These are phyloP conservation scores for Cydia fagiglandana DNA, from an alignment of 1,140 invertebrate genomes.

Conservation along the genomic window DNA sequence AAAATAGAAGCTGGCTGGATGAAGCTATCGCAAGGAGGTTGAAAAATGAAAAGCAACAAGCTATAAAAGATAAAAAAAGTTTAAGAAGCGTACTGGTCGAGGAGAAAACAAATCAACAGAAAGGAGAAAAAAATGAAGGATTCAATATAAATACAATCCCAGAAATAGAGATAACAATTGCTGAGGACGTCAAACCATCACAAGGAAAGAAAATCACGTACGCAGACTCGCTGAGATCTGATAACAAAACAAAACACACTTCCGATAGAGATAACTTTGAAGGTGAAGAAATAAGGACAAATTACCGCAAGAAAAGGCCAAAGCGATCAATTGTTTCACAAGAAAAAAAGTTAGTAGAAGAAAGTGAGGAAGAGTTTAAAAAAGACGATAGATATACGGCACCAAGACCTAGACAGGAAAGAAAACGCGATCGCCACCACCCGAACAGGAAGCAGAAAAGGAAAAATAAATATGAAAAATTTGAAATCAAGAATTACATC, in stretches of 20 bases:
- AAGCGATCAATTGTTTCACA: constrained; percentile 41
- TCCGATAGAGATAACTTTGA: constrained; percentile 38
- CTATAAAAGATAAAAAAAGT: constrained; percentile 43
- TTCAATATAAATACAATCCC: constrained; percentile 23
- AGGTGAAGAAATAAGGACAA: constrained; percentile 38
- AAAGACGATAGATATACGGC: constrained; percentile 65
- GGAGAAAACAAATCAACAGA: constrained; percentile 15
- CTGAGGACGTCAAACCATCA: constrained; percentile 11
- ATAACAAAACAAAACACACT: constrained; percentile 39
- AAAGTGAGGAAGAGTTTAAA: constrained; percentile 56
- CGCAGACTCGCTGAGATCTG: constrained; percentile 60
- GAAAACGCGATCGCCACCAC: constrained; percentile 58
- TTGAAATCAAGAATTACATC: constrained; percentile 67
- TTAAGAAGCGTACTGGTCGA: constrained; percentile 39
- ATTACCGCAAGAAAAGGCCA: constrained; percentile 43
- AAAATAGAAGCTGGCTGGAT: constrained; percentile 69
- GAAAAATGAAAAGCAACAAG: constrained; percentile 48
- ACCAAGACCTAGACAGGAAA: constrained; percentile 55
- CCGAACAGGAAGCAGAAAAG: constrained; percentile 66
- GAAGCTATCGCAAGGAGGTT: constrained; percentile 59
- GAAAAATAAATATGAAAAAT: constrained; percentile 65
- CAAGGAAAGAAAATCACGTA: constrained; percentile 50
- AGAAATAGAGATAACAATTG: constrained; percentile 11
- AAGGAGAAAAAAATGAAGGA: neutral
- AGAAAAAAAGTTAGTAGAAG: constrained; percentile 39